phyloP scores from a whole-genome alignment of 64 coral and sea anemone genomes.

The Montipora sp. region DNA sequence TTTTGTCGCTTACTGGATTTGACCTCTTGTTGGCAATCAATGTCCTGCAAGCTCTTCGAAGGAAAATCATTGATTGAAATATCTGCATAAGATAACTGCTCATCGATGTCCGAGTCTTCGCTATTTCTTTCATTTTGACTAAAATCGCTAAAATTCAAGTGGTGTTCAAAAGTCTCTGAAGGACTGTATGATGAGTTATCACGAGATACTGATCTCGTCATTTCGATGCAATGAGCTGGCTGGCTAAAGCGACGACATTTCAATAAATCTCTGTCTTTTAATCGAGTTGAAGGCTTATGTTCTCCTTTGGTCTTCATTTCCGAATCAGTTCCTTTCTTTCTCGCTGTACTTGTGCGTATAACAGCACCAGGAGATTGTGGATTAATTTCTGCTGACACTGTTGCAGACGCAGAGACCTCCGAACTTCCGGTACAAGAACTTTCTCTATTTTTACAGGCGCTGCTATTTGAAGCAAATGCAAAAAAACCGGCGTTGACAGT shows the following conservation, averaged over 20 bases:
- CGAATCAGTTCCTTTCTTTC: background rate
- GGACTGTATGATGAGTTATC: background rate
- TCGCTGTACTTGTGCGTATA: background rate
- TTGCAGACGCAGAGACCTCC: background rate
- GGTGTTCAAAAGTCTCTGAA: background rate
- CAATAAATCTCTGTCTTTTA: conserved; percentile 10
- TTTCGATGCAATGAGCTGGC: background rate
- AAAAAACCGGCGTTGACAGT: background rate
- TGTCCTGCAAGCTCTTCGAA: background rate
- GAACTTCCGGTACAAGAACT: background rate
- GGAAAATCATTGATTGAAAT: background rate
- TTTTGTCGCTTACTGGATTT: background rate
- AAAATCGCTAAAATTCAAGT: background rate
- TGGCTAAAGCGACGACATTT: conserved; percentile 30
- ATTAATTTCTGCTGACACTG: conserved; percentile 17
- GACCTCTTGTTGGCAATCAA: background rate
- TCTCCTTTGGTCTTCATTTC: background rate
- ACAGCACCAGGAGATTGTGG: background rate
- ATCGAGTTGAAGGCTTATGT: background rate
- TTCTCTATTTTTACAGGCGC: background rate
- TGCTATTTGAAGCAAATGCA: conserved; percentile 14
- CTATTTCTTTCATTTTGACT: background rate
- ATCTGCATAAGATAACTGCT: background rate
- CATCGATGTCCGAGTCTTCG: background rate
- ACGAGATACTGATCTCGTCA: background rate